Conservation (phyloP, 2,888 invertebrate species). For the Eupelmus urozonus region DNA sequence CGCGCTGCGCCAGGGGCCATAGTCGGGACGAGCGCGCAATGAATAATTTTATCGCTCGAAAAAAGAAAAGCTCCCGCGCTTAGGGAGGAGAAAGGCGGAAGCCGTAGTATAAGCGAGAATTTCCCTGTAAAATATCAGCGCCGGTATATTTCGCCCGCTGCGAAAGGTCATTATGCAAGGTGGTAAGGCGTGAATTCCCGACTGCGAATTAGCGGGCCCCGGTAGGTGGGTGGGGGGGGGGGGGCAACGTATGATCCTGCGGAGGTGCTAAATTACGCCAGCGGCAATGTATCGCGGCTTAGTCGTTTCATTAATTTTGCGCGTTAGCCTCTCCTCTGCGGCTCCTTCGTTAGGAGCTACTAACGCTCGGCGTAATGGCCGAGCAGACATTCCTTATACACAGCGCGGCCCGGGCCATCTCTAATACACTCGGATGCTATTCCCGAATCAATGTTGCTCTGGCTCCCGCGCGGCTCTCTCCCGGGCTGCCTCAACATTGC, state of each 20-base stretch:
- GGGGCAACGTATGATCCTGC: constrained; percentile 61
- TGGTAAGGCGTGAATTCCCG: constrained; percentile 51
- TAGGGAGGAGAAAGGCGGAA: no score
- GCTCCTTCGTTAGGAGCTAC: constrained; percentile 35
- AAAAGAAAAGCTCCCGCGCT: no score
- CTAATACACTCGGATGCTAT: constrained; percentile 29
- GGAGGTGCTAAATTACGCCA: constrained; percentile 66
- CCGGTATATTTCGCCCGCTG: no score
- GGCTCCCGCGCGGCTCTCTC: no score
- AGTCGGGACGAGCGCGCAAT: no score
- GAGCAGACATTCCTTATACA: constrained; percentile 30
- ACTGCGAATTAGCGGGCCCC: constrained; percentile 59
- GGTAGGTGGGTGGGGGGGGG: no score
- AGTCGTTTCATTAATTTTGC: constrained; percentile 59
- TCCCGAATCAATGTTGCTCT: constrained; percentile 27
- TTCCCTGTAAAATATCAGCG: no score
- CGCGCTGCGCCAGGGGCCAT: no score
- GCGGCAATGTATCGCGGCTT: constrained; percentile 63
- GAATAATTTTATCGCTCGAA: no score
- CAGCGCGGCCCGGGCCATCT: neutral
- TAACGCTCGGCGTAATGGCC: constrained; percentile 24
- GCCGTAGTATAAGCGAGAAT: no score
- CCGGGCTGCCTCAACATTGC: neutral
- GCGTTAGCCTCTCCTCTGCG: no score
- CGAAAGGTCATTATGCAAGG: constrained; percentile 22